Base-by-base conservation (phyloP, 2,797 vertebrate species). In the Fistularia tabacaria region DNA sequence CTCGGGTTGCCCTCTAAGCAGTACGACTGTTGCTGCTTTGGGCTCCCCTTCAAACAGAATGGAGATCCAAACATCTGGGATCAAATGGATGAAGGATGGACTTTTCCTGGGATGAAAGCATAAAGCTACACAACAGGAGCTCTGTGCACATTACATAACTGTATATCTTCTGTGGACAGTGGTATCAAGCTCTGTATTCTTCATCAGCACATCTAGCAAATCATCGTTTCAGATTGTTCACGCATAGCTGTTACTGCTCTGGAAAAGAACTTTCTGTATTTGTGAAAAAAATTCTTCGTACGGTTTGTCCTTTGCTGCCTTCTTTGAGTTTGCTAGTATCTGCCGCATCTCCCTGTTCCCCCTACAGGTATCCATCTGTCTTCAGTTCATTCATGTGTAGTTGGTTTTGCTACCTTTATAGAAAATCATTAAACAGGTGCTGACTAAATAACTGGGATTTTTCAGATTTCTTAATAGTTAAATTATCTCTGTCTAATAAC, bases 321-420 rank as follows among this genome's bases (percentile, higher is more conserved):
- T 59, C 61, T 66, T 51, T 11, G 36, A 57, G 49, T 62, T 36
- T 65, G 46, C 51, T 52, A 46, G 14, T 67, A 14, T 64, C 14
- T 46, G 10, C 46, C 36, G 44, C 39, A 12, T 51, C 13, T 38
- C 6, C 54, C 15, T 66, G 41, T 54, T 51, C 45, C 49, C 47
- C 51, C 9, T 15, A 9, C 39, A 42, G 41, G 41, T 37, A 38
- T 59, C n/a, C 3, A 44, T 57, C 8, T 56, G 8, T 36, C 46
- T 25, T 76, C 36, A 40, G 8, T 60, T 45, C 48, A 46, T 71
- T 37, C 47, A 60, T 41, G 51, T 14, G 15, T 64, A 56, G 66
- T 60, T 68, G 59, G 65, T 82, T 86, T 85, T 86, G 81, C 81
- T 88, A 84, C 75, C 69, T 87, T 88, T 86, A 72, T 87, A 85